Conservation (phyloP, 2,113 vertebrate species). For the Proterorhinus semilunaris region DNA sequence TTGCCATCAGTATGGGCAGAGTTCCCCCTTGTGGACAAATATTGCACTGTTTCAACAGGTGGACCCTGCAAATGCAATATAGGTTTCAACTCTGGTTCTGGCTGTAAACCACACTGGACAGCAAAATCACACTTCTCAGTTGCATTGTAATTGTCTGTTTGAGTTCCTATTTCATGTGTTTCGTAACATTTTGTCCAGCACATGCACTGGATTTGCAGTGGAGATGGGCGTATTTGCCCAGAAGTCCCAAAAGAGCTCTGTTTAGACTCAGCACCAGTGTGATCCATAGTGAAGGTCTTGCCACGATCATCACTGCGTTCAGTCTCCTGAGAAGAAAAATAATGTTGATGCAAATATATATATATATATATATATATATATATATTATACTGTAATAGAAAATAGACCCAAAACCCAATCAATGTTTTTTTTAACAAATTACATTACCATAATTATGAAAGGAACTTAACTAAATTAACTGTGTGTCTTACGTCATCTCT, state of each 20-base stretch:
- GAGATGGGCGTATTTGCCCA: constrained; percentile 6
- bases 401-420: too few relatives aligned
- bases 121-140: constrained; percentile 64
- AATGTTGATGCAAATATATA: background rate
- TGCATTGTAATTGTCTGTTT: constrained; percentile 58
- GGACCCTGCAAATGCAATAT: background rate
- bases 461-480: background rate
- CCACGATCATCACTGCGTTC: constrained; percentile 5
- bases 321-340: constrained; percentile 38
- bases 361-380: too few relatives aligned
- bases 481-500: constrained; percentile 75
- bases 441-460: too few relatives aligned
- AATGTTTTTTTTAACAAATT: too few relatives aligned
- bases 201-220: constrained; percentile 22
- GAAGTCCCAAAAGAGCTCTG: background rate
- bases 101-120: constrained; percentile 71
- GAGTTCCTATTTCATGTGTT: constrained; percentile 68
- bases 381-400: too few relatives aligned
- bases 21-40: constrained; percentile 69
- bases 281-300: background rate
- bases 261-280: background rate
- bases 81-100: background rate
- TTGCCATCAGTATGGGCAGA: constrained; percentile 13
- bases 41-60: constrained; percentile 11
- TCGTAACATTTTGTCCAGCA: constrained; percentile 15